These are phyloP conservation scores for Sorex maritimensis DNA, from an alignment of 2,797 vertebrate species.

Conservation along the genomic window DNA sequence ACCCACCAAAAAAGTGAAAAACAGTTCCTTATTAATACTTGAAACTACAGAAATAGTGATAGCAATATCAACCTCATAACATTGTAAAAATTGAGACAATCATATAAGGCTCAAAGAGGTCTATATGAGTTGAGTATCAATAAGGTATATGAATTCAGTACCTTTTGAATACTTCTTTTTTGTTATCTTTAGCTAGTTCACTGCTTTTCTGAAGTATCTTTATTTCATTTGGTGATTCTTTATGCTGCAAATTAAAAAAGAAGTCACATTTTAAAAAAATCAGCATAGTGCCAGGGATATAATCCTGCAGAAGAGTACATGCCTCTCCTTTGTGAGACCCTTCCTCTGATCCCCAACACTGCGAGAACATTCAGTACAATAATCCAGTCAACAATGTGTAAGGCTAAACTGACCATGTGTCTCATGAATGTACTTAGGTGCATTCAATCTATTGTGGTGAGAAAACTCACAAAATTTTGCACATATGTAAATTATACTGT, in stretches of 20 bases:
- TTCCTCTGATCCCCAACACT: no score
- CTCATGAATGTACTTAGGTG: constrained; percentile 29
- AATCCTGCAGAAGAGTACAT: no score
- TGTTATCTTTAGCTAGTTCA: constrained; percentile 51
- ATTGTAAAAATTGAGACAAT: constrained; percentile 57
- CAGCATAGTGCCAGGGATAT: neutral
- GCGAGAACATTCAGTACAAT: no score
- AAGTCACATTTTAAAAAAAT: constrained; percentile 37
- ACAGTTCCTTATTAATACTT: neutral
- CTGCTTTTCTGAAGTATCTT: rapidly evolving
- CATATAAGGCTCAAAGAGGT: neutral
- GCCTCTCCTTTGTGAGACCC: no score
- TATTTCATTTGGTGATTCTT: neutral
- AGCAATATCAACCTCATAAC: neutral
- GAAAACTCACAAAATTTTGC: neutral
- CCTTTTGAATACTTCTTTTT: constrained; percentile 78
- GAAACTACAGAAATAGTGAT: constrained; percentile 24
- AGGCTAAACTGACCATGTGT: neutral
- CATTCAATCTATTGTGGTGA: constrained; percentile 38
- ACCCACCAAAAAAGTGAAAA: no score
- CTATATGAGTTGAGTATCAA: constrained; percentile 29
- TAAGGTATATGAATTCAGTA: constrained; percentile 78
- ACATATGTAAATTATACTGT: constrained; percentile 23
- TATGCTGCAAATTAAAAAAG: constrained; percentile 64
- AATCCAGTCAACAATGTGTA: no score